Percentiles rank a stretch among this genome's conserved stretches.
Conservation (phyloP, 2,797 vertebrate genomes). For the Sitta carolinensis region DNA sequence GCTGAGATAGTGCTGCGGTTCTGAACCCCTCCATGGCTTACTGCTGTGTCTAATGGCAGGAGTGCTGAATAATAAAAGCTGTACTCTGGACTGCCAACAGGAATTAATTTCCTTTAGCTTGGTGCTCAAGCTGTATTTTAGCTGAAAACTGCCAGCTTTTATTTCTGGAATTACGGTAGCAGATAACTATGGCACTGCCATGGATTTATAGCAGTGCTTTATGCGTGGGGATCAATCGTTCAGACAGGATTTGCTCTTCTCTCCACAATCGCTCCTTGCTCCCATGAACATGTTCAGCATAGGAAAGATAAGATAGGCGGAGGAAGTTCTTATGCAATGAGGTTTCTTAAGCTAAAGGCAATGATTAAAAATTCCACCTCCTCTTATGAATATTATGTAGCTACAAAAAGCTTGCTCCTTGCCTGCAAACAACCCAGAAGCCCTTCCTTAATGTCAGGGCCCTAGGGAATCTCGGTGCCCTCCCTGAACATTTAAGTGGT, state of each 20-base stretch:
- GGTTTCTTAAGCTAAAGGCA: background rate
- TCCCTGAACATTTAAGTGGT: background rate
- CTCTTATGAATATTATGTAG: background rate
- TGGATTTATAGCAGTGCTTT: conserved; percentile 1
- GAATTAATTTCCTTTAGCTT: conserved; percentile 26
- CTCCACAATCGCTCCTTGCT: background rate
- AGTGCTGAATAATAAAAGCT: conserved; percentile 9
- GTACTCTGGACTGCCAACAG: background rate
- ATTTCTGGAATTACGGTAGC: background rate
- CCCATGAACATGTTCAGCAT: background rate
- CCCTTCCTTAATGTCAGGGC: background rate
- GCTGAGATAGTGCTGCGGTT: background rate
- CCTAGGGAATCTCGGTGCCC: background rate
- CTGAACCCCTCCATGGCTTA: background rate
- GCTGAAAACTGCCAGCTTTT: conserved; percentile 18
- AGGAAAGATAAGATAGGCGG: background rate
- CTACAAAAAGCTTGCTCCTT: background rate
- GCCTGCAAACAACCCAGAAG: background rate
- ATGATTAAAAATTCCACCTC: background rate
- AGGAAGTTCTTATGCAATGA: background rate
- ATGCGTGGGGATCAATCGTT: background rate
- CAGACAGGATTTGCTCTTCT: background rate
- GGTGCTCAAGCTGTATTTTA: conserved; percentile 11
- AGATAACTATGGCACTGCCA: background rate
- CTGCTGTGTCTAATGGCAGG: background rate